Percentiles rank a stretch among this genome's conserved stretches.
phyloP scores from a whole-genome alignment of 1,140 invertebrate genomes.

The Zaprionus davidi region DNA sequence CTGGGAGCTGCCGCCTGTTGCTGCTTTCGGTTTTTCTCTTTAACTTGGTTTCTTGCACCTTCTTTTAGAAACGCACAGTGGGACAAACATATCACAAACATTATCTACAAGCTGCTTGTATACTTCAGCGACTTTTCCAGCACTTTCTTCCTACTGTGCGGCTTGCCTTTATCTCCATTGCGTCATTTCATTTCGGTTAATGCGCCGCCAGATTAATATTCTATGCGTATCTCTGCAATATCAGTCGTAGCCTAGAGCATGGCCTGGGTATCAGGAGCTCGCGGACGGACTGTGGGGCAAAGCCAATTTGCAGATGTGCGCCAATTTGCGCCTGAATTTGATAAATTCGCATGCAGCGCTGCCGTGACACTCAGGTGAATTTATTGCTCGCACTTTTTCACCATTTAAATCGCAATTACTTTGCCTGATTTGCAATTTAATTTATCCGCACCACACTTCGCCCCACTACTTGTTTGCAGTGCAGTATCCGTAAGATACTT shows the following conservation, averaged over 20 bases:
- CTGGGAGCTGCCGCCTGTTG: constrained; percentile 56
- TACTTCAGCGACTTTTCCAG: neutral
- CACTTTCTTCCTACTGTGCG: constrained; percentile 46
- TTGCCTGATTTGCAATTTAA: constrained; percentile 81
- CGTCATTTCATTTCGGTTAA: constrained; percentile 77
- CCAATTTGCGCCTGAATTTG: constrained; percentile 81
- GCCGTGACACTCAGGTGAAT: constrained; percentile 75
- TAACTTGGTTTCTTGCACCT: constrained; percentile 23
- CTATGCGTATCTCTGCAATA: constrained; percentile 72
- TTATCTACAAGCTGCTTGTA: too few species aligned
- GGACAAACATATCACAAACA: neutral
- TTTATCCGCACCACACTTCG: constrained; percentile 21
- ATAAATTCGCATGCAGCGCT: constrained; percentile 79
- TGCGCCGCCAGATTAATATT: constrained; percentile 77
- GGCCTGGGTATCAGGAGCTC: neutral
- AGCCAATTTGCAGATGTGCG: constrained; percentile 79
- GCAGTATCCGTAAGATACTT: constrained; percentile 53
- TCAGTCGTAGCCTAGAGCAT: constrained; percentile 17
- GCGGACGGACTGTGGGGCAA: constrained; percentile 18
- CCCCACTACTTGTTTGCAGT: neutral
- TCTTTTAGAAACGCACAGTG: constrained; percentile 25
- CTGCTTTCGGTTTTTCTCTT: constrained; percentile 41
- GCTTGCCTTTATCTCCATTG: constrained; percentile 57
- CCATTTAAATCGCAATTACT: constrained; percentile 83
- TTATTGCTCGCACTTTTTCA: constrained; percentile 79